Evolutionary conservation across 2,113 vertebrate species (phyloP), one percentile per base, ranked within the genome.

Genomic region (Callocephalon fimbriatum): DNA sequence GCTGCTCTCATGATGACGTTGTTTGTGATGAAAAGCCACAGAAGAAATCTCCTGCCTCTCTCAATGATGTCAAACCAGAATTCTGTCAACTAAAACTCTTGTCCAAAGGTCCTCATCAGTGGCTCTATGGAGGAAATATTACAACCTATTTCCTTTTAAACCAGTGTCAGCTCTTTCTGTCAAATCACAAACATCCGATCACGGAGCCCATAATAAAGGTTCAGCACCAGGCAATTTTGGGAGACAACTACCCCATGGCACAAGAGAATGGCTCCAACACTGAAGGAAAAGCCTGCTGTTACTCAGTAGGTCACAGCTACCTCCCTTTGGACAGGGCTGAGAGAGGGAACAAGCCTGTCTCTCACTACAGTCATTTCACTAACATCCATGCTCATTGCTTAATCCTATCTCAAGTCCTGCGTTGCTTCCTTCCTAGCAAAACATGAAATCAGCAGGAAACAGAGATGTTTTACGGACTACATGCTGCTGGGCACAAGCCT

Each of bases 361-460:
- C 76, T 87, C 96, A 51, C 72, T 59, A 47, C 1, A 0, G 94
- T 63, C 80, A 76, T 71, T 84, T 67, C 48, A 73, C 15, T 74
- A 78, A 81, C 2, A 3, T 42, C 66, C 40, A 9, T 85, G 77
- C 78, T 84, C 68, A 38, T 51, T 78, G 56, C 89, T 82, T 73
- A 71, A 65, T 63, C 82, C 95, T 87, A 16, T 88, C 88, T 91
- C 40, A 66, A 68, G 71, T 53, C 68, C 88, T 81, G 59, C 0
- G 0, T 53, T 9, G 10, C 0, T 18, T 84, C 83, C 95, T 91
- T 96, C 88, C 86, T 48, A 81, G 73, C 66, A 77, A 93, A 90
- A 90, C 8, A 56, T 15, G 62, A 95, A 97, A 93, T 94, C 94
- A 96, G 87, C 95, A 97, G 95, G 96, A 96, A 97, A 95, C 94